Conservation (phyloP, 2,113 vertebrate genomes). For the Monopterus albus region DNA sequence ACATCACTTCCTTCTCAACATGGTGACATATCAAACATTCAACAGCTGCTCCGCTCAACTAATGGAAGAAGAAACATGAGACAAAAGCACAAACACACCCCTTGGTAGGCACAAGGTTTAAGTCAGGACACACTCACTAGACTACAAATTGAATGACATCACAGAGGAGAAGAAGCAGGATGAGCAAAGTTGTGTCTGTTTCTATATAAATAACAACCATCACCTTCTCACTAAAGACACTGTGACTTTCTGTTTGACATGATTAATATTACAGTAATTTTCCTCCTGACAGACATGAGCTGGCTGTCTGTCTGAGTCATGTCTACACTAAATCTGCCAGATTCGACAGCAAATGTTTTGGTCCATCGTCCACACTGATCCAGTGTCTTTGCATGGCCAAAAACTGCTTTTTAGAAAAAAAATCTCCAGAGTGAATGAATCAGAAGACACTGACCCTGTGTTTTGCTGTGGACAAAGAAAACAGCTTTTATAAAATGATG, state of each 20-base stretch:
- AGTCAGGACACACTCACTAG: neutral
- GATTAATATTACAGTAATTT: conserved; percentile 23
- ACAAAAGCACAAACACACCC: conserved; percentile 53
- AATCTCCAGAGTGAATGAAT: no score
- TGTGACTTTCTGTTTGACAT: conserved; percentile 29
- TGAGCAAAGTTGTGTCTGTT: conserved; percentile 4
- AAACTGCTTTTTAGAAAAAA: no score
- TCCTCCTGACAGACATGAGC: conserved; percentile 17
- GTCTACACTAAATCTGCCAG: conserved; percentile 15
- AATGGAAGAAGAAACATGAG: conserved; percentile 72
- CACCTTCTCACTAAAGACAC: conserved; percentile 24
- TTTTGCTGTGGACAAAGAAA: neutral
- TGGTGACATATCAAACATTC: conserved; percentile 73
- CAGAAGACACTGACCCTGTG: neutral
- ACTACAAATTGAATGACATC: neutral
- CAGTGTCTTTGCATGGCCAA: no score
- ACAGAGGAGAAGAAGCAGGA: neutral
- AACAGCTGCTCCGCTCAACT: conserved; percentile 61
- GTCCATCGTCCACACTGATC: no score
- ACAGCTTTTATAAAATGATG: no score
- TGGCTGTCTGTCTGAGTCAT: neutral
- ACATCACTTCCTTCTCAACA: conserved; percentile 68
- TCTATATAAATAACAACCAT: conserved; percentile 4
- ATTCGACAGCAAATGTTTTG: no score
- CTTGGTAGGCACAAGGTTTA: conserved; percentile 32